phyloP scores from a whole-genome alignment of 2,888 invertebrate species.

The Panorpa germanica region DNA sequence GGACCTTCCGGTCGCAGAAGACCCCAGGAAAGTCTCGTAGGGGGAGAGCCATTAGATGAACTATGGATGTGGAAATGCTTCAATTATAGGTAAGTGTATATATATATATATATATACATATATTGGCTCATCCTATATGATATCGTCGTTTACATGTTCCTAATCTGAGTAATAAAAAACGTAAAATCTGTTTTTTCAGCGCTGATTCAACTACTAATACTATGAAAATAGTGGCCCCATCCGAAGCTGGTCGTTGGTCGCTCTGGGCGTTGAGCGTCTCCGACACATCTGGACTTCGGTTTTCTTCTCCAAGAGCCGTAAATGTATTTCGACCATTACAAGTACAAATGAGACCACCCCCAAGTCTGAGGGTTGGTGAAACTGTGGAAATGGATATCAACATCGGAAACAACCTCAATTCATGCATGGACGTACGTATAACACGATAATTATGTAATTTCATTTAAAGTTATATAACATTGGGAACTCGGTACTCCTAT shows the following conservation, averaged over 20 bases:
- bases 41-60: constrained; percentile 35
- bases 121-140: constrained; percentile 1
- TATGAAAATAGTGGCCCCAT: constrained; percentile 35
- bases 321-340: constrained; percentile 41
- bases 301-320: constrained; percentile 36
- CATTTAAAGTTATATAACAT: no score
- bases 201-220: constrained; percentile 36
- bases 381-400: constrained; percentile 47
- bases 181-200: constrained; percentile 19
- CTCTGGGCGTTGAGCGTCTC: constrained; percentile 41
- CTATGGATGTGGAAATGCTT: constrained; percentile 51
- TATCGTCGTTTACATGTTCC: constrained; percentile 4
- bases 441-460: no score
- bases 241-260: constrained; percentile 43
- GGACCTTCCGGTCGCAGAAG: no score
- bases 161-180: background rate
- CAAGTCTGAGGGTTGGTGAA: constrained; percentile 38
- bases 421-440: constrained; percentile 46
- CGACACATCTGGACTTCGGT: constrained; percentile 24
- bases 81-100: constrained; percentile 36
- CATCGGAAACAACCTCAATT: constrained; percentile 45
- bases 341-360: constrained; percentile 38
- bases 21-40: constrained; percentile 36
- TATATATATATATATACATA: constrained; percentile 5
- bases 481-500: no score